These are phyloP conservation scores for Agelaius phoeniceus DNA, from an alignment of 2,113 vertebrate genomes.

Conservation along the genomic window DNA sequence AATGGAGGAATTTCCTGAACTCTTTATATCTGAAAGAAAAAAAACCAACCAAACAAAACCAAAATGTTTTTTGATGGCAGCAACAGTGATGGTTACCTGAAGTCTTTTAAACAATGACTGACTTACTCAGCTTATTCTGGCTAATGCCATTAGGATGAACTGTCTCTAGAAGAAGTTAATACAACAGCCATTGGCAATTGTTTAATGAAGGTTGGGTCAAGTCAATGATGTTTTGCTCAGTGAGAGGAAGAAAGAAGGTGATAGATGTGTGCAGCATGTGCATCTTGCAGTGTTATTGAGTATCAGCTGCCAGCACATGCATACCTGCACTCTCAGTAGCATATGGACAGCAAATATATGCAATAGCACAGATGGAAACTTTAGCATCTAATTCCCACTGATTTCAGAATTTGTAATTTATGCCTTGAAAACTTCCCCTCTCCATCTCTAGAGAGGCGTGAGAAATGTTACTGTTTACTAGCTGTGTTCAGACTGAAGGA, in stretches of 20 bases:
- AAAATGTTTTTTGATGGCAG: neutral
- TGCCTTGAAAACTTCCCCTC: neutral
- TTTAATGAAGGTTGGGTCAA: neutral
- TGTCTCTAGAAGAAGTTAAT: neutral
- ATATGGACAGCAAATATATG: neutral
- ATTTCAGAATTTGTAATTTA: neutral
- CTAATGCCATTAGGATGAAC: neutral
- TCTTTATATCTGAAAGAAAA: constrained; percentile 47
- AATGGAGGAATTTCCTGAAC: constrained; percentile 10
- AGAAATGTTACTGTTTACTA: neutral
- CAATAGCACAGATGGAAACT: neutral
- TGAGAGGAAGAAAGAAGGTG: neutral
- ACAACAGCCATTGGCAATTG: neutral
- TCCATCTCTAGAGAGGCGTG: neutral
- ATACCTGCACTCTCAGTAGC: neutral
- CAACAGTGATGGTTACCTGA: neutral
- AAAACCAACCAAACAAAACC: neutral
- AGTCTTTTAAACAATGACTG: neutral
- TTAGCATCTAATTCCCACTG: neutral
- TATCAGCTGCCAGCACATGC: neutral
- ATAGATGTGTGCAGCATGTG: neutral
- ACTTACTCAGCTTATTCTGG: neutral
- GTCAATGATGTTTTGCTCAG: neutral
- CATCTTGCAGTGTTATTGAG: neutral
- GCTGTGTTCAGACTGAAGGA: neutral